Base-by-base conservation (phyloP, 2,888 invertebrate species). In the Sinohyriopsis cumingii region DNA sequence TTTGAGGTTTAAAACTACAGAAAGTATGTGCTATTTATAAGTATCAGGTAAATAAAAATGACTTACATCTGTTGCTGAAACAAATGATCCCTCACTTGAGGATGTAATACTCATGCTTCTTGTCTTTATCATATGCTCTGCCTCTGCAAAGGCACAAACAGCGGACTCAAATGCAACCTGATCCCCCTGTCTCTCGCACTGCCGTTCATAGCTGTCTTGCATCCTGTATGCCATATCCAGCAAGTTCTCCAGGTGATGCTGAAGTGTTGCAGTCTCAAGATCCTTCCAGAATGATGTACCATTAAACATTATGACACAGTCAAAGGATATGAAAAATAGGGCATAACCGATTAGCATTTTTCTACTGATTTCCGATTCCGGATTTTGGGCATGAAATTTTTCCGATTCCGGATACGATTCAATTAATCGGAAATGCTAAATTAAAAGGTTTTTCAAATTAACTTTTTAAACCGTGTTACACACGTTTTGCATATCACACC, bases 201-300 rank as follows among this genome's bases (percentile, higher is more conserved):
- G 76, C 7, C 85, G 73, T 68, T 89, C 89, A 68, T 87, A 89
- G 75, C 95, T 94, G 89, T 95, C 95, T 92, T 96, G 94, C 78
- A 97, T 92, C 73, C 94, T 92, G 86, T 96, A 95, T 0, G 96
- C 95, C 86, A 95, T 93, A 84, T 97, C 96, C 72, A 97, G 91
- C 45, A 95, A 91, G 73, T 92, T 93, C 88, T 95, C 95, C 81
- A 96, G 93, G 88, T 95, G 95, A 67, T 94, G 92, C 84, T 86
- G 84, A 19, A 89, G 71, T 6, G 86, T 82, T 53, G 80, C 77
- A 18, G 84, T 84, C 20, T 84, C 86, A 15, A 85, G 81, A 65
- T 87, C 86, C 86, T 88, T 59, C 12, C 71, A 57, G 53, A 25
- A 22, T 9, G 28, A 63, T 24, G n/a, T 63, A 18, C 28, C 7